Conservation (phyloP, 2,113 vertebrate species). For the Cyanoliseus patagonus region DNA sequence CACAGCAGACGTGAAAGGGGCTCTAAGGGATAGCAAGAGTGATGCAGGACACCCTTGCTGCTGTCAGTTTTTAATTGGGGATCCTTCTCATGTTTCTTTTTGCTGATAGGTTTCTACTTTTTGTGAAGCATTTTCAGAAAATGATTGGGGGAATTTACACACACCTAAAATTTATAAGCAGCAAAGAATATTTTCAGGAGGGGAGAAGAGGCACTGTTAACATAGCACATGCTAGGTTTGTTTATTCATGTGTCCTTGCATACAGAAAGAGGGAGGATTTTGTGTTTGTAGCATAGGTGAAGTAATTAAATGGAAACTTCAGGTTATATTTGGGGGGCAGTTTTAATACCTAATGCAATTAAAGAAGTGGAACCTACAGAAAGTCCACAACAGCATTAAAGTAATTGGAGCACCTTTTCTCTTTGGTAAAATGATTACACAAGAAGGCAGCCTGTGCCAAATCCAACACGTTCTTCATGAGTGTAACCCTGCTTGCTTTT, state of each 20-base stretch:
- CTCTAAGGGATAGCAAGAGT: background rate
- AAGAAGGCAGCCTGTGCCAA: background rate
- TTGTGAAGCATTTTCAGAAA: background rate
- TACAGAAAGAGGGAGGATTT: background rate
- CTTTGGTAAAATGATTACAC: background rate
- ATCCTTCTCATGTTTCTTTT: background rate
- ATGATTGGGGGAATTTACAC: background rate
- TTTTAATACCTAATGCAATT: background rate
- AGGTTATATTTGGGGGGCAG: background rate
- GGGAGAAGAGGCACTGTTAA: background rate
- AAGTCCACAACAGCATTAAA: background rate
- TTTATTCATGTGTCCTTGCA: background rate
- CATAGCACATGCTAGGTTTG: background rate
- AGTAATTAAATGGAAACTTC: background rate
- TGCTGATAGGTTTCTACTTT: background rate
- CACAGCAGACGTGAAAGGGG: background rate
- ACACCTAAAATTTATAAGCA: background rate
- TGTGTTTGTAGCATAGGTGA: background rate
- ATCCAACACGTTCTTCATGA: background rate
- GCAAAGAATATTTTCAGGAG: background rate
- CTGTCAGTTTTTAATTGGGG: background rate
- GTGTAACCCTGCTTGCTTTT: background rate
- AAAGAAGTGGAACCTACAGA: background rate
- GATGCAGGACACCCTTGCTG: background rate
- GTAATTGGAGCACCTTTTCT: background rate